Conservation (phyloP, 2,888 invertebrate species). For the Sminthurinus aureus region DNA sequence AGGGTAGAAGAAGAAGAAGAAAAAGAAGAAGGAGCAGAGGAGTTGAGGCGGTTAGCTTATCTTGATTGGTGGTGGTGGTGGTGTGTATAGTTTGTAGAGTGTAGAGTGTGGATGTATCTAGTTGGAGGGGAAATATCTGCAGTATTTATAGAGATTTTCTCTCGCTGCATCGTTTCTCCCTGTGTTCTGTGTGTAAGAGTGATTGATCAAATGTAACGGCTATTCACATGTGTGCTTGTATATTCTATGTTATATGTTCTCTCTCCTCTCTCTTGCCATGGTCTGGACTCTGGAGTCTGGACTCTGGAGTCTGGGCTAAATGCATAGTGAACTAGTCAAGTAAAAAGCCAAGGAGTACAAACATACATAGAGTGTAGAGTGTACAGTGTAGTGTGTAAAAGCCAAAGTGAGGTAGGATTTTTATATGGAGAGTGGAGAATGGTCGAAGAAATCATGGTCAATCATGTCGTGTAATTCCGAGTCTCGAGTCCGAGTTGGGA, state of each 20-base stretch:
- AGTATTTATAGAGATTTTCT: constrained; percentile 17
- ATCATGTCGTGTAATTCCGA: constrained; percentile 51
- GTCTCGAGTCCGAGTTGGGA: constrained; percentile 22
- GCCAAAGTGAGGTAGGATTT: constrained; percentile 17
- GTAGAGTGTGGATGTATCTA: too few species aligned
- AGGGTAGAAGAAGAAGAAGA: not conserved
- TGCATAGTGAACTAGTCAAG: not conserved
- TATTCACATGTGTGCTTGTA: constrained; percentile 23
- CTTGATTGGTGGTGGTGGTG: constrained; percentile 16
- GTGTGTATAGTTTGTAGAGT: not conserved
- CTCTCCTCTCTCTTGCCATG: not conserved
- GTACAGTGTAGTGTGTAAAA: not conserved
- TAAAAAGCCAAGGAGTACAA: too few species aligned
- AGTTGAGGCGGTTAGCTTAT: constrained; percentile 7
- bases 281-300: not conserved
- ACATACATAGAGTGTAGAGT: not conserved
- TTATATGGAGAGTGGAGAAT: not conserved
- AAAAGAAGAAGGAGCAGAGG: not conserved
- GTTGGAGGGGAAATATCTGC: constrained; percentile 9
- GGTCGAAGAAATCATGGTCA: constrained; percentile 52
- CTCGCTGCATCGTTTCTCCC: too few species aligned
- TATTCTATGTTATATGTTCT: not conserved
- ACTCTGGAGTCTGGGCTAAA: not conserved
- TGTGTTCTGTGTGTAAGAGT: constrained; percentile 16
- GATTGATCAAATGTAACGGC: constrained; percentile 48